Conservation (phyloP, 2,888 invertebrate genomes). For the Cynaeus angustus region DNA sequence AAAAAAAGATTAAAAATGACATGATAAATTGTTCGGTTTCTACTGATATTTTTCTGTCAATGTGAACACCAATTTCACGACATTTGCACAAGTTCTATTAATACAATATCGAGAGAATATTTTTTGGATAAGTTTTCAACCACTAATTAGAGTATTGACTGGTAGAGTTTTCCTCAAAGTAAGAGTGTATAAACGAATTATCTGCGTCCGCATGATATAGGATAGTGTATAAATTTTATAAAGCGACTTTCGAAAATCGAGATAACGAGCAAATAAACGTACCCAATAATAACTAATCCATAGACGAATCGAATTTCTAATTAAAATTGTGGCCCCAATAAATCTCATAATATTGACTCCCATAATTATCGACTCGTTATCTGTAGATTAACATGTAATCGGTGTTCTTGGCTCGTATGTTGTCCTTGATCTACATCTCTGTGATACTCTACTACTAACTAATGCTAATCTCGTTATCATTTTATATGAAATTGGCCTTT, state of each 20-base stretch:
- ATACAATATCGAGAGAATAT: too few species aligned
- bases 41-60: background rate
- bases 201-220: conserved; percentile 22
- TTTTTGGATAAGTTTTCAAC: too few species aligned
- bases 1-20: background rate
- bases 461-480: conserved; percentile 46
- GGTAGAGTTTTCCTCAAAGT: background rate
- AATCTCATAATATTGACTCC: conserved; percentile 37
- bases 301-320: conserved; percentile 41
- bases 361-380: conserved; percentile 42
- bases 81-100: background rate
- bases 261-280: conserved; percentile 39
- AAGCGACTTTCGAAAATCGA: conserved; percentile 31
- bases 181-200: conserved; percentile 14
- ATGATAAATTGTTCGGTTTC: conserved; percentile 2
- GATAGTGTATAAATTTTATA: conserved; percentile 24
- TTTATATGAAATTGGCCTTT: conserved; percentile 49
- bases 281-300: conserved; percentile 24
- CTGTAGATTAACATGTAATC: conserved; percentile 46
- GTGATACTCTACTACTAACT: conserved; percentile 53
- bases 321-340: conserved; percentile 37
- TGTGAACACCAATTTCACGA: conserved; percentile 9
- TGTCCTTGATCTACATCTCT: conserved; percentile 56
- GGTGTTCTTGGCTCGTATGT: conserved; percentile 51
- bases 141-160: too few species aligned